phyloP scores from a whole-genome alignment of 2,113 vertebrate genomes.

The Scopus umbretta region DNA sequence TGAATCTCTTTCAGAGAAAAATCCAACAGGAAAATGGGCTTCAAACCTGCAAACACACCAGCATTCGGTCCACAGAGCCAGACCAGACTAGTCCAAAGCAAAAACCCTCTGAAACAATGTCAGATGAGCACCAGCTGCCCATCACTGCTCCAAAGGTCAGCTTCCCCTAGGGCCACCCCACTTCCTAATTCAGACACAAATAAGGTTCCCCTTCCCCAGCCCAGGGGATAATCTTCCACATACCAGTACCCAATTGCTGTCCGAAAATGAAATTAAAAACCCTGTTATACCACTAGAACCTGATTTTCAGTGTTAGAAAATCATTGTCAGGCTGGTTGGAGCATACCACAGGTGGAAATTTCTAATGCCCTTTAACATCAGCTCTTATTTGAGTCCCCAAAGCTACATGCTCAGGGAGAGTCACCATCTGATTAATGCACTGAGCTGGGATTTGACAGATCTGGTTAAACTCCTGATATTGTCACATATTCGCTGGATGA shows the following conservation, averaged over 20 bases:
- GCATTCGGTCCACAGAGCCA: not conserved
- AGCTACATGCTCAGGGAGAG: not conserved
- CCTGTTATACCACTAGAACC: not conserved
- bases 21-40: not conserved
- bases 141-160: not conserved
- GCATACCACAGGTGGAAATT: not conserved
- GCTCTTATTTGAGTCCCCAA: not conserved
- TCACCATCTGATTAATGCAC: not conserved
- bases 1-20: not conserved
- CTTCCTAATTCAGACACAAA: not conserved
- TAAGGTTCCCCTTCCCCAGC: not conserved
- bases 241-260: not conserved
- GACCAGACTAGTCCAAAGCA: not conserved
- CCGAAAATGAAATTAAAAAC: not conserved
- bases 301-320: not conserved
- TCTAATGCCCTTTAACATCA: not conserved
- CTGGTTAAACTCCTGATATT: not conserved
- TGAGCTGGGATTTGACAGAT: not conserved
- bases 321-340: not conserved
- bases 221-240: not conserved
- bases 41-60: not conserved
- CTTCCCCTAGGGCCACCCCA: fast-evolving
- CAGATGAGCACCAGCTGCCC: not conserved
- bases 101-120: not conserved
- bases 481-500: not conserved